Conservation (phyloP, 2,113 vertebrate genomes). For the Microtus richardsoni region DNA sequence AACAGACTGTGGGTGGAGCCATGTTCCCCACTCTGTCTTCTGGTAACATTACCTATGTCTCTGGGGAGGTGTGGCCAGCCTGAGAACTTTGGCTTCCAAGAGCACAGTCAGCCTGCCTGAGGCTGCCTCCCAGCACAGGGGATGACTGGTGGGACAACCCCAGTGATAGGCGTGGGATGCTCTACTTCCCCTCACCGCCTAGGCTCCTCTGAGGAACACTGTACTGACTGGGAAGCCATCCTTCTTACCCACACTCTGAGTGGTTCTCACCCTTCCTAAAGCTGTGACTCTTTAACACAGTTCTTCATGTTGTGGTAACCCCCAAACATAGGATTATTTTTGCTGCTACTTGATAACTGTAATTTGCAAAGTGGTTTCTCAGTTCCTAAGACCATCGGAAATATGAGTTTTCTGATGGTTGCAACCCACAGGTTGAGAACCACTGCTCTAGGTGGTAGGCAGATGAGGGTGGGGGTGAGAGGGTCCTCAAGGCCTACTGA, state of each 20-base stretch:
- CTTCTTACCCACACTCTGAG: not conserved
- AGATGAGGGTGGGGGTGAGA: not conserved
- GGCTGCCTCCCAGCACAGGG: not conserved
- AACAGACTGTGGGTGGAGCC: not conserved
- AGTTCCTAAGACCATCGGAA: not conserved
- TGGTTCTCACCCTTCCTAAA: not conserved
- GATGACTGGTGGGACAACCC: not conserved
- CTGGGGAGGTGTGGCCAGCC: not conserved
- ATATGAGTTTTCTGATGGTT: not conserved
- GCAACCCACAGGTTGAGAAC: not conserved
- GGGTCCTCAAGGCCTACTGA: not conserved
- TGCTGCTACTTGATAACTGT: not conserved
- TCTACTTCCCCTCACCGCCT: accelerated
- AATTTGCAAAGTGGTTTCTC: not conserved
- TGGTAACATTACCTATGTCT: too few relatives aligned
- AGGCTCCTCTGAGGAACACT: not conserved
- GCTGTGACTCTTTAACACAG: not conserved
- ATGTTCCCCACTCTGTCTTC: accelerated
- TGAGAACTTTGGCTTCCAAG: not conserved
- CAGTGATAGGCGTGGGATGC: not conserved
- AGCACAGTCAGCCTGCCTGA: not conserved
- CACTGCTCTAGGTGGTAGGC: not conserved
- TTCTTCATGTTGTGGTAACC: not conserved
- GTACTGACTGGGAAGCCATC: not conserved
- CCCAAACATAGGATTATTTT: not conserved